Conservation (phyloP, 2,113 vertebrate genomes). For the Petroica traversi region DNA sequence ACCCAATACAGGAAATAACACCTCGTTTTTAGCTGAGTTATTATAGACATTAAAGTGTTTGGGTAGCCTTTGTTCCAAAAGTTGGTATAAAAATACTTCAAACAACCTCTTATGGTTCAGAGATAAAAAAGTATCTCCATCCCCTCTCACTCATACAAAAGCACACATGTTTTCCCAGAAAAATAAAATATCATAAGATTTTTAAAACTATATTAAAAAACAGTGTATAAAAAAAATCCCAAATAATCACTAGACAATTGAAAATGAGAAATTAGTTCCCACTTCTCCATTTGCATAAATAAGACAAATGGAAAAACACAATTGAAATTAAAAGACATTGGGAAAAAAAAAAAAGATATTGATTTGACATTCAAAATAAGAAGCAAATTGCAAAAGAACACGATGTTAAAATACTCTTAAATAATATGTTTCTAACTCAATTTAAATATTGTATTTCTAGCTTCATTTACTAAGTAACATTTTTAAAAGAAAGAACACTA, state of each 20-base stretch:
- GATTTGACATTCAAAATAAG: neutral
- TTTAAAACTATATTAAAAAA: neutral
- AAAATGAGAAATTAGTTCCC: neutral
- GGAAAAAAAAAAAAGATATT: neutral
- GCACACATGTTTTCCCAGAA: neutral
- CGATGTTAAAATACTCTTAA: neutral
- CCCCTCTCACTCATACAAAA: neutral
- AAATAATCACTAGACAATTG: neutral
- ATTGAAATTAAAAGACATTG: neutral
- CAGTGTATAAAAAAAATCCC: neutral
- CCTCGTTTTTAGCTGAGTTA: neutral
- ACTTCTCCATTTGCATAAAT: neutral
- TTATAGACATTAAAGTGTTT: neutral
- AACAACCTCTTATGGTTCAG: neutral
- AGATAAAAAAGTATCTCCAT: neutral
- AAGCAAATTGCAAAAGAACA: neutral
- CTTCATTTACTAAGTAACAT: neutral
- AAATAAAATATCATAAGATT: neutral
- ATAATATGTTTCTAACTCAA: neutral
- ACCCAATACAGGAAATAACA: neutral
- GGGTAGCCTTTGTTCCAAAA: neutral
- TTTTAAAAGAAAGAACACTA: neutral
- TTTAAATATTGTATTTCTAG: neutral
- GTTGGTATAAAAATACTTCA: neutral
- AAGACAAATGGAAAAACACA: neutral